phyloP scores from a whole-genome alignment of 2,797 vertebrate genomes.

The Gymnoscopelus microlampas region DNA sequence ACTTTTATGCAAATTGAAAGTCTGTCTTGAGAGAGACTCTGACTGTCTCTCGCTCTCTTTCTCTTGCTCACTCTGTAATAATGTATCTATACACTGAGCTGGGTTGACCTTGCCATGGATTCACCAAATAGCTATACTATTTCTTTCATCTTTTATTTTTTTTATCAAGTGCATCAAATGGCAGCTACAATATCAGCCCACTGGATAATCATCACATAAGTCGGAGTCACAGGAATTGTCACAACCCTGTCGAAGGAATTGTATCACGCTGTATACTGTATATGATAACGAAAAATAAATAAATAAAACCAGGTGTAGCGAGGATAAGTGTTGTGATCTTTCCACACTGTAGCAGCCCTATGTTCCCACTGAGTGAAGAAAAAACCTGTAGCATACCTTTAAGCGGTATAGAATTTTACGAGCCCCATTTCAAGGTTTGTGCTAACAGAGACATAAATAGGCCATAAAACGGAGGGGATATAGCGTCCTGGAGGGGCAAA shows the following conservation, averaged over 20 bases:
- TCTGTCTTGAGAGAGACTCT: too few species aligned
- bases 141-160: neutral
- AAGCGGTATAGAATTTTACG: conserved; percentile 74
- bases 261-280: neutral
- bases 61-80: too few species aligned
- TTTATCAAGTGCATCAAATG: conserved; percentile 19
- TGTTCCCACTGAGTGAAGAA: conserved; percentile 43
- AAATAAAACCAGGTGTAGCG: conserved; percentile 26
- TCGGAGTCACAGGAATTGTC: too few species aligned
- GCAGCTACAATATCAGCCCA: neutral
- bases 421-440: conserved; percentile 78
- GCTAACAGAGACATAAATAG: conserved; percentile 75
- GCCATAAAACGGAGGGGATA: conserved; percentile 69
- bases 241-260: neutral
- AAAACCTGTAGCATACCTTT: conserved; percentile 54
- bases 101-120: conserved; percentile 13
- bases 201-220: too few species aligned
- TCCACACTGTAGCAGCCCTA: conserved; percentile 32
- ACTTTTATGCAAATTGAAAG: too few species aligned
- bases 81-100: neutral
- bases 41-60: too few species aligned
- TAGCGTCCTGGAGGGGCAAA: conserved; percentile 68
- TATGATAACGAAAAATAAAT: conserved; percentile 21
- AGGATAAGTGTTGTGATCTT: conserved; percentile 32
- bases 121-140: neutral